Base-by-base conservation (phyloP, 2,888 invertebrate genomes). In the Mactromeris polynyma region DNA sequence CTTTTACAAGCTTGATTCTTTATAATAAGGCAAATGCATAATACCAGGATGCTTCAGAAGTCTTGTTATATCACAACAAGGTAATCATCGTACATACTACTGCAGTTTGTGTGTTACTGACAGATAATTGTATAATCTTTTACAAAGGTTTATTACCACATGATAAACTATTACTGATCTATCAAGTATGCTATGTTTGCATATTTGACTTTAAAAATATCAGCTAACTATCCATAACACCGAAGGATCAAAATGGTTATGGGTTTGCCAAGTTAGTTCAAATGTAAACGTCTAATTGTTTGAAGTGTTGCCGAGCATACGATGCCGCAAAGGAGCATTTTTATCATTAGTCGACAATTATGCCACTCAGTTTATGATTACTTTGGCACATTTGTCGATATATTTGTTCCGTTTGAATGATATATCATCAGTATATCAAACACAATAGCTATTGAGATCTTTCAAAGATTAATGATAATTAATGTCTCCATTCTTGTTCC, bases 341-440 rank as follows among this genome's bases (percentile, higher is more conserved):
- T 7, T n/a, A 6, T 26, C 7, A 6, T 64, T 7, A 64, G 26
- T 26, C 26, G 26, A n/a, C n/a, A 64, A 64, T 64, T 64, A 26
- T 64, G n/a, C n/a, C 26, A 26, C 26, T 9, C 6, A 64, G 26
- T 26, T 4, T n/a, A 64, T 64, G 26, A 64, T 11, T 73, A 31
- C 14, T 73, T 73, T 73, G 73, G 73, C 73, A 36, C 73, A 21
- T n/a, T n/a, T n/a, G n/a, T n/a, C n/a, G n/a, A 36, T 64, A 33
- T 33, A 19, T 58, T 19, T 17, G 14, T 36, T 26, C 73, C 17
- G 26, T 73, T 73, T 73, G 73, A 26, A 26, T 36, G 73, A 33
- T 73, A 36, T 19, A 11, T 36, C 33, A 73, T 36, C 31, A 19
- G 36, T 36, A 36, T 36, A 73, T 33, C 73, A 36, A 36, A 26